Conservation (phyloP, 2,888 invertebrate species). For the Helicoverpa assulta region DNA sequence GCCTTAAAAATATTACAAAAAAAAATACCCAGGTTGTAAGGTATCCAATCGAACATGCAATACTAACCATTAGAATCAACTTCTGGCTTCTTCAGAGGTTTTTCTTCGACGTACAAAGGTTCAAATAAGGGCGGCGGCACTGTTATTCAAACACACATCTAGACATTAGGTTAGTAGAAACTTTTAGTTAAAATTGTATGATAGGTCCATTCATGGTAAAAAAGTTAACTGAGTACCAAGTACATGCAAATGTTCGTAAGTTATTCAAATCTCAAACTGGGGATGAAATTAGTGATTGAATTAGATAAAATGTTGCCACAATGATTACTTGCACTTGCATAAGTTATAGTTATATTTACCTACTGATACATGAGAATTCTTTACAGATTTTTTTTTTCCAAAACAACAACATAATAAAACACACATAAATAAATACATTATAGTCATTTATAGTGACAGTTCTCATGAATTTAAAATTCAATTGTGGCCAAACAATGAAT, state of each 20-base stretch:
- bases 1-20: no score
- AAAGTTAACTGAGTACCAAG: neutral
- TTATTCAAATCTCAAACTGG: neutral
- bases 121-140: conserved; percentile 83
- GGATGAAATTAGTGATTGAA: neutral
- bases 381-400: no score
- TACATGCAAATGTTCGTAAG: neutral
- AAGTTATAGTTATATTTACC: no score
- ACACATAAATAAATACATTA: no score
- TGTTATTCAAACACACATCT: conserved; percentile 66
- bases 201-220: neutral
- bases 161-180: conserved; percentile 39
- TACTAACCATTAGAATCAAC: conserved; percentile 76
- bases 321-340: no score
- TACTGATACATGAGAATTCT: no score
- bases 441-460: no score
- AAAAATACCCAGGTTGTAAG: neutral
- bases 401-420: no score
- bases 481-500: no score
- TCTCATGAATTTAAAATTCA: no score
- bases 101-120: conserved; percentile 81
- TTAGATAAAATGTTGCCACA: neutral
- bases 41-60: conserved; percentile 4
- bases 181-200: conserved; percentile 36
- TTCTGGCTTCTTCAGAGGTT: conserved; percentile 71